Conservation (phyloP, 2,797 vertebrate genomes). For the Danio choprae region DNA sequence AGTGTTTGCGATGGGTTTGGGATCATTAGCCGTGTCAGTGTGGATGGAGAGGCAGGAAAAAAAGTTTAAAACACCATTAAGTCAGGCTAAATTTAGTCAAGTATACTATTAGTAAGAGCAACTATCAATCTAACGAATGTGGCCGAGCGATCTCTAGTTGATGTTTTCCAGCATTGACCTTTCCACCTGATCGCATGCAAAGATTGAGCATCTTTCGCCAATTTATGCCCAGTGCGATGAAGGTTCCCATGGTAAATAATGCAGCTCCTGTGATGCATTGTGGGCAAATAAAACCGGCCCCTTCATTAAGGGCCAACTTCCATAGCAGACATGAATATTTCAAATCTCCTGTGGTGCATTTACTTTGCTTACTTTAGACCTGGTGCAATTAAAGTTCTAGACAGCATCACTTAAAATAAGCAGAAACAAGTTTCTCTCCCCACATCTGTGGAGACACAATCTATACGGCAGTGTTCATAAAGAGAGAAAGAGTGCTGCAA, state of each 20-base stretch:
- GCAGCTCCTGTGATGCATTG: constrained; percentile 12
- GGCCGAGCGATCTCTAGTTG: constrained; percentile 39
- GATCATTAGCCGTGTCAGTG: constrained; percentile 31
- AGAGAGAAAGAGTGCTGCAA: constrained; percentile 33
- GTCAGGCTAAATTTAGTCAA: constrained; percentile 42
- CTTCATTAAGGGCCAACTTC: constrained; percentile 35
- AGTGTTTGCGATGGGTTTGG: constrained; percentile 7
- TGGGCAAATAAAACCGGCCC: constrained; percentile 16
- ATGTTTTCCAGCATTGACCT: not conserved
- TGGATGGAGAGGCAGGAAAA: constrained; percentile 22
- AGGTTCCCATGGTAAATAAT: constrained; percentile 11
- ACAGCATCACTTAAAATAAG: constrained; percentile 17
- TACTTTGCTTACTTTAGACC: not conserved
- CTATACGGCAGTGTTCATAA: constrained; percentile 25
- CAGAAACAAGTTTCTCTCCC: not conserved
- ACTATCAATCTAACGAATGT: constrained; percentile 52
- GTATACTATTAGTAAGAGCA: constrained; percentile 43
- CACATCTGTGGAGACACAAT: constrained; percentile 7
- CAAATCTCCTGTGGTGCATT: constrained; percentile 18
- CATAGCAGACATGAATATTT: constrained; percentile 16
- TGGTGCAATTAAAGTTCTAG: constrained; percentile 39
- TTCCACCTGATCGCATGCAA: not conserved
- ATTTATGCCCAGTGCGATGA: constrained; percentile 23
- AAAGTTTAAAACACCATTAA: constrained; percentile 44
- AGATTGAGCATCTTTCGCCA: constrained; percentile 32